Percentiles rank a stretch among this genome's conserved stretches.
Conservation (phyloP, 2,113 vertebrate species). For the Melanotaenia duboulayi region DNA sequence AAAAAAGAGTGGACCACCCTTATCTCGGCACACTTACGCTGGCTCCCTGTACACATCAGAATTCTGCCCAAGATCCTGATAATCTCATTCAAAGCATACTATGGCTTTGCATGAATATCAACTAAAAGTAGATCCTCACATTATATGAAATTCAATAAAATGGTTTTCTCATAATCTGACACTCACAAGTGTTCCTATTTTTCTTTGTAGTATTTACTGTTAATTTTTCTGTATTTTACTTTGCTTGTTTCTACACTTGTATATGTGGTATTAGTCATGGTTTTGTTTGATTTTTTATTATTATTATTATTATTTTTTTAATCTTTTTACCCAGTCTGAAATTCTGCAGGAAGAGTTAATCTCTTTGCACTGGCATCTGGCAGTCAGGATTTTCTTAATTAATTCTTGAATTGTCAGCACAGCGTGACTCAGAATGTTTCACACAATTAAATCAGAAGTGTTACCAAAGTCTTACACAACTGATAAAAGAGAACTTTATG, state of each 20-base stretch:
- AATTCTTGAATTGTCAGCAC: too few species aligned
- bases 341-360: slow-evolving; percentile 2
- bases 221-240: not conserved
- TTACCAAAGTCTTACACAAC: not conserved
- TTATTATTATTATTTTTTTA: not conserved
- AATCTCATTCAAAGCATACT: not conserved
- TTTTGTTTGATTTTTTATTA: too few species aligned
- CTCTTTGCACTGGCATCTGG: slow-evolving; percentile 41
- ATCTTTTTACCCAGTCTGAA: slow-evolving; percentile 3
- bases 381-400: not conserved
- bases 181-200: too few species aligned
- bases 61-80: not conserved
- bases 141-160: not conserved
- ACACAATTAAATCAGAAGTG: slow-evolving; percentile 45
- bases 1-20: not conserved
- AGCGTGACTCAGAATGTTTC: slow-evolving; percentile 5
- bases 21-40: not conserved
- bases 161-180: too few species aligned
- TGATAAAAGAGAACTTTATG: slow-evolving; percentile 43
- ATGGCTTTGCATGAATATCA: not conserved
- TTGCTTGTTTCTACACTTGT: too few species aligned
- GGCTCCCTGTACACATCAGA: not conserved
- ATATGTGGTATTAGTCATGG: too few species aligned
- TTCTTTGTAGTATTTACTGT: not conserved
- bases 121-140: not conserved